phyloP scores from a whole-genome alignment of 2,888 invertebrate species.

The Galeruca laticollis region DNA sequence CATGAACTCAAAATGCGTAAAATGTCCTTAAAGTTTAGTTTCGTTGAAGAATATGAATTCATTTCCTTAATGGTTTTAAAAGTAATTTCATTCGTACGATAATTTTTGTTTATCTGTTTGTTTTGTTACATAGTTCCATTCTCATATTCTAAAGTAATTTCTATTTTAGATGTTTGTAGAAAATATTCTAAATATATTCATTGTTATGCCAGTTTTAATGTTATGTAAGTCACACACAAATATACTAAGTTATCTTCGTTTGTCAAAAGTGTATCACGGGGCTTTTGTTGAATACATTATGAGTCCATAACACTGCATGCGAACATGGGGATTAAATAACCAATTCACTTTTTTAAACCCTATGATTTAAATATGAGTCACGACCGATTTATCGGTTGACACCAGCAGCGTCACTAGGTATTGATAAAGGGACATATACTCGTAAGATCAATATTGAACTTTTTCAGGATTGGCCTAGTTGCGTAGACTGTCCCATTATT shows the following conservation, averaged over 20 bases:
- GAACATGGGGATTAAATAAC: slow-evolving; percentile 8
- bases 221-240: background rate
- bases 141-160: background rate
- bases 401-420: background rate
- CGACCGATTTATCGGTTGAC: background rate
- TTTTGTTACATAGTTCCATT: background rate
- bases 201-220: slow-evolving; percentile 2
- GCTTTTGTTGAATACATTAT: background rate
- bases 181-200: no score
- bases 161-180: no score
- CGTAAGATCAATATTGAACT: background rate
- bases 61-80: no score
- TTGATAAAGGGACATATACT: background rate
- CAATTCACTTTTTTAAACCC: background rate
- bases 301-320: slow-evolving; percentile 3
- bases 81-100: background rate
- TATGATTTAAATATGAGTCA: background rate
- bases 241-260: background rate
- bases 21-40: no score
- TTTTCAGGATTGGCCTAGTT: background rate
- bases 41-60: no score
- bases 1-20: no score
- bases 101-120: no score
- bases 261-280: background rate
- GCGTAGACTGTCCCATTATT: no score